These are phyloP conservation scores for Heliconius aoede DNA, from an alignment of 2,888 invertebrate genomes.

Conservation along the genomic window DNA sequence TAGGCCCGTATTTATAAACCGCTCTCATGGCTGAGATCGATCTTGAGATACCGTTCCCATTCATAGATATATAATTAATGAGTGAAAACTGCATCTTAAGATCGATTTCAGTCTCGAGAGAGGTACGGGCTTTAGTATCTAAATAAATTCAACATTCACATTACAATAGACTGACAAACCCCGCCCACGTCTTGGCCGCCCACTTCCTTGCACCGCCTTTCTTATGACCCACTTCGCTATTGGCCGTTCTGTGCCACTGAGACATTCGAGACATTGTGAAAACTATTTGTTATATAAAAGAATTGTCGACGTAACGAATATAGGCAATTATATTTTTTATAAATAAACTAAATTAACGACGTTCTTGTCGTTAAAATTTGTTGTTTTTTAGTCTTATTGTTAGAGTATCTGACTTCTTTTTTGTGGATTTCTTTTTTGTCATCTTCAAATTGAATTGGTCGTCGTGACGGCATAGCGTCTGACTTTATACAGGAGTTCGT, in stretches of 20 bases:
- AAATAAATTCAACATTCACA: constrained; percentile 32
- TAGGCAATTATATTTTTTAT: constrained; percentile 6
- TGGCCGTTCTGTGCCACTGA: constrained; percentile 32
- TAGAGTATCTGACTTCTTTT: too few relatives aligned
- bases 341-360: background rate
- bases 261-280: constrained; percentile 17
- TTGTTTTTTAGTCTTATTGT: background rate
- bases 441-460: background rate
- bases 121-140: background rate
- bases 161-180: constrained; percentile 27
- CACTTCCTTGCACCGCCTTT: constrained; percentile 43
- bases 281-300: constrained; percentile 7
- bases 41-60: too few relatives aligned
- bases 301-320: background rate
- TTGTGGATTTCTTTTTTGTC: background rate
- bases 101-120: too few relatives aligned
- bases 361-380: background rate
- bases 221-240: constrained; percentile 46
- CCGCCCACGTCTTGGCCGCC: constrained; percentile 43
- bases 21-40: too few relatives aligned
- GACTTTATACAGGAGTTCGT: background rate
- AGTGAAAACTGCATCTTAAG: too few relatives aligned
- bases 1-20: too few relatives aligned
- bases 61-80: too few relatives aligned
- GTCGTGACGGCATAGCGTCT: background rate